Base-by-base conservation (phyloP, 1,140 invertebrate genomes). In the Pachypsylla venusta region DNA sequence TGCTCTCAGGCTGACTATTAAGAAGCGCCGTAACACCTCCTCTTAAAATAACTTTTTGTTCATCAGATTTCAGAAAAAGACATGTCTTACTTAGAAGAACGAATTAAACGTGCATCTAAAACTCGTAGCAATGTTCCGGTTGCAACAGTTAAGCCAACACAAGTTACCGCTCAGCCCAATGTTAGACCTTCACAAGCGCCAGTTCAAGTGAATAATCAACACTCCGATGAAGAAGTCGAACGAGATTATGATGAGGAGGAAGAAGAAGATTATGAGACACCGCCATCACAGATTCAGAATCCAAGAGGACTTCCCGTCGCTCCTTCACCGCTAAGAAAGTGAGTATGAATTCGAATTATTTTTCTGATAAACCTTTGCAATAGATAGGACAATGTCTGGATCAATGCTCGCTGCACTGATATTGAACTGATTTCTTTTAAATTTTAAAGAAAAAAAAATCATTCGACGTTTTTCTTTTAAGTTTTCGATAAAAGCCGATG, bases 31-130 rank as follows among this genome's bases (percentile, higher is more conserved):
- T n/a, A n/a, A n/a, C n/a, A n/a, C n/a, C n/a, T n/a, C n/a, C n/a
- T n/a, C n/a, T n/a, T n/a, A n/a, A n/a, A n/a, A n/a, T n/a, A n/a
- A n/a, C n/a, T n/a, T n/a, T n/a, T n/a, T n/a, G n/a, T n/a, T 30
- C 25, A 70, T 25, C 68, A 91, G 85, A 82, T 94, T 66, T 87
- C 85, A 20, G 93, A 97, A 65, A 98, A 98, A 75, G 93, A 98
- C 69, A 79, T 88, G 65, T 89, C 89, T 1, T 76, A 97, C 60
- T 73, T 99, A 24, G 93, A 98, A 68, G 94, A 98, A 71, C 77
- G 95, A 42, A 95, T 99, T 53, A 95, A 95, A 68, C 77, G 91
- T 30, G 83, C 86, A 7, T 79, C 83, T 19, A 88, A 89, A 68
- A 85, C 75, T 70, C 67, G 76, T 19, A 73, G 76, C 10, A 71